Base-by-base conservation (phyloP, 2,888 invertebrate genomes). In the Callinectes sapidus region DNA sequence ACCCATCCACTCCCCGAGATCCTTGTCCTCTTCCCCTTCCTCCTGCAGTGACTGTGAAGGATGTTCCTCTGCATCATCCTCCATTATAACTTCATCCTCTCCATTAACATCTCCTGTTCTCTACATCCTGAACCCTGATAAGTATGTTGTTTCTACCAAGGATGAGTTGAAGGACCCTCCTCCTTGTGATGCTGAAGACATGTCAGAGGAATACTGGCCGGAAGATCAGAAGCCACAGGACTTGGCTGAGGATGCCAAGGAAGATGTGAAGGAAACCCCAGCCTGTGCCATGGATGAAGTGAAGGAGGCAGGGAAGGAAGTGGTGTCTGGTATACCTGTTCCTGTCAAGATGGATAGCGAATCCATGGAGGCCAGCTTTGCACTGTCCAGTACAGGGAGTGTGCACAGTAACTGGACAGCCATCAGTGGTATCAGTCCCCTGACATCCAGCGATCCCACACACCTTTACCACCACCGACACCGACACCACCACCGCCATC, bases 371-470 rank as follows among this genome's bases (percentile, higher is more conserved):
- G 16, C 2, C 35, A 81, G 88, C 35, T 28, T 89, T 13, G 32
- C 88, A 8, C 88, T 61, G 1, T 89, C 88, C 18, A 89, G 88
- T n/a, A 35, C 35, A 8, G 88, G 88, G 14, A 89, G 88, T 89
- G 61, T 55, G 28, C 23, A 23, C 14, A 55, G 54, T 48, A 89
- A 89, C 61, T 89, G 54, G 55, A 89, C 88, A 0, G 88, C 32
- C 5, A 89, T 89, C 16, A 89, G 88, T 35, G 88, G 88, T 28
- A 55, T 89, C 61, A 89, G 88, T 61, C 88, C 88, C 55, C 88
- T 89, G 32, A 35, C 88, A 14, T 54, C 48, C 28, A 89, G 88
- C 18, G 88, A 89, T 18, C 55, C 88, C 18, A 48, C 61, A 32
- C 87, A 87, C 48, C 88, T 23, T 2, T 35, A 18, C 55, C 28